Evolutionary conservation across 2,113 vertebrate genomes (phyloP), one percentile per base, ranked within the genome.

Genomic region (Emberiza fucata): DNA sequence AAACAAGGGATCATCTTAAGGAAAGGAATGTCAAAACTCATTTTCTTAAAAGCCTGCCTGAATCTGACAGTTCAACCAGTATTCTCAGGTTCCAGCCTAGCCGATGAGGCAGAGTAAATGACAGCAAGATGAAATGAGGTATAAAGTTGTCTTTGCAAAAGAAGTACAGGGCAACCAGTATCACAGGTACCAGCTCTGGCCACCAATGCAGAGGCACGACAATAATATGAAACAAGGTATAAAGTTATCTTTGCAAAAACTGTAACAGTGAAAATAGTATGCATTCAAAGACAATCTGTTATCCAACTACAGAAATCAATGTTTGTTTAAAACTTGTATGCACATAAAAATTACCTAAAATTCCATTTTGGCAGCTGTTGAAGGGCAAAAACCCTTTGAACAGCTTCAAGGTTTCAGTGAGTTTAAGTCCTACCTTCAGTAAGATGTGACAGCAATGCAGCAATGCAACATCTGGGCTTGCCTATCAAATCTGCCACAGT

Each of bases 1-100:
- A 94, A 90, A 63, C 86, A 88, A 91, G 79, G 66, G 40, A 90
- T 90, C 89, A 37, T 75, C 92, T 88, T 39, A 84, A 85, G 86
- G 53, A 92, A 85, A 66, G 51, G 40, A 82, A 92, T 47, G 91
- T 91, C 96, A 97, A 93, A 96, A 91, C 44, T 95, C 53, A 90
- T 96, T 92, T 95, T 92, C 92, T 94, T 95, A 95, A 97, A 94
- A 96, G 89, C 80, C 64, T 91, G 42, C 53, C 85, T 71, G n/a
- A 53, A 92, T 84, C 91, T 86, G 92, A 95, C 91, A 89, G 70
- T 47, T 91, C 86, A 78, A n/a, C 39, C 81, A 27, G 47, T n/a
- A 33, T 24, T 51, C 44, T 4, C 76, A 80, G 76, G 65, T 92
- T 81, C 37, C 51, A 35, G 71, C 65, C 44, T 8, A 50, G 68